Base-by-base conservation (phyloP, 2,797 vertebrate genomes). In the Brachymystax lenok region DNA sequence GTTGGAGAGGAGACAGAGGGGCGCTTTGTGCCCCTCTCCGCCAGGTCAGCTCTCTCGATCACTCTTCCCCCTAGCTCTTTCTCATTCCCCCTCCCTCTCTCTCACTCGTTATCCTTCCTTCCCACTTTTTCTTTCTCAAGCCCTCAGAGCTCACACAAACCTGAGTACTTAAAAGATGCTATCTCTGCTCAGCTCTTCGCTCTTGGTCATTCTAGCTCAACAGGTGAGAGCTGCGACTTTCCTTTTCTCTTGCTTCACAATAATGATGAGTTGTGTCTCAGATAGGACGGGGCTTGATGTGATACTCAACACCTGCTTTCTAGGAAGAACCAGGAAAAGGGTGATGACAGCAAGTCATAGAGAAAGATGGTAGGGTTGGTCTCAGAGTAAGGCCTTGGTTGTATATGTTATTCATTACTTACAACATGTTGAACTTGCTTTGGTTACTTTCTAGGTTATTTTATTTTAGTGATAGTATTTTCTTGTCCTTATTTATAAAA, bases 1-100 rank as follows among this genome's bases (percentile, higher is more conserved):
- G 90, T 92, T 94, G 92, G 91, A 91, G 88, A 91, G 86, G 84
- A 96, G 92, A 97, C 96, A 98, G 95, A 97, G 94, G 93, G 87
- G 87, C 81, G 93, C 96, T 97, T 98, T 98, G 97, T 97, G 92
- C 83, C 67, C 85, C 79, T 89, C 87, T 83, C 86, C 84, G 79
- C 87, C 88, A 92, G 91, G 91, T 91, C 92, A 90, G 86, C 80
- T 88, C 88, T 86, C 83, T 91, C 88, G 77, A 54, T 77, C 77
- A 35, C 80, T 70, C 69, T 46, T 40, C 68, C 87, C 88, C 80
- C 88, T 78, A 78, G 76, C 84, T 74, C 83, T 87, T 28, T 83
- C 87, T 35, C 66, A 33, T 54, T 46, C 77, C 85, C 81, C 77
- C 86, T 84, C 64, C 84, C 35, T 40, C 35, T 80, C 79, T 33